Percentiles rank a stretch among this genome's conserved stretches.
Conservation (phyloP, 2,797 vertebrate species). For the Poecile montanus region DNA sequence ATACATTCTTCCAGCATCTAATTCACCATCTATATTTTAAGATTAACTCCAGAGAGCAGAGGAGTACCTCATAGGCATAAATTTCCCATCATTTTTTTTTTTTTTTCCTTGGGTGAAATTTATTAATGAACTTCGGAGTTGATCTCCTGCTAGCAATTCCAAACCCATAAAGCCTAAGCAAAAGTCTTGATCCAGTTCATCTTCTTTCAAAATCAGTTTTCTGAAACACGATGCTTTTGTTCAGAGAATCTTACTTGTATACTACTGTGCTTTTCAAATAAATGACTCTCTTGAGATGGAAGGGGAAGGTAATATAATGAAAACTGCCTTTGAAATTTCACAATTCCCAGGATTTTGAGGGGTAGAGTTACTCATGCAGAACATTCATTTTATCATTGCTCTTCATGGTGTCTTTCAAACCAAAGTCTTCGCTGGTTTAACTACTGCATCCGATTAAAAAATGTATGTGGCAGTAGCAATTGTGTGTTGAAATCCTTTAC, state of each 20-base stretch:
- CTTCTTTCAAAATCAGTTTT: background rate
- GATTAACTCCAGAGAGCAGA: background rate
- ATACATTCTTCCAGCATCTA: background rate
- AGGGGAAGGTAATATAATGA: background rate
- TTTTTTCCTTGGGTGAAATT: background rate
- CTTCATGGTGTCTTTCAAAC: background rate
- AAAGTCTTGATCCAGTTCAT: background rate
- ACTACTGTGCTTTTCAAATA: background rate
- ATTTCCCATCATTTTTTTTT: background rate
- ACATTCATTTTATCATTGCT: background rate
- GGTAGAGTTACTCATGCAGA: background rate
- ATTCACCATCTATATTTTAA: background rate
- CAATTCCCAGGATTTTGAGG: background rate
- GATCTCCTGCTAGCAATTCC: background rate
- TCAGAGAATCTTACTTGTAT: background rate
- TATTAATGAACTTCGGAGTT: background rate
- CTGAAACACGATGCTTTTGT: background rate
- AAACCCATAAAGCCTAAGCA: background rate
- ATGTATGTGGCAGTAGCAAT: background rate
- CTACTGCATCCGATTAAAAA: background rate
- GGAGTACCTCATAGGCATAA: background rate
- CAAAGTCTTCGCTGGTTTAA: background rate
- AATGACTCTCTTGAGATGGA: background rate
- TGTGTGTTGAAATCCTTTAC: background rate
- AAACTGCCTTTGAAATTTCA: conserved; percentile 3